Base-by-base conservation (phyloP, 1,140 invertebrate genomes). In the Teleogryllus occipitalis region DNA sequence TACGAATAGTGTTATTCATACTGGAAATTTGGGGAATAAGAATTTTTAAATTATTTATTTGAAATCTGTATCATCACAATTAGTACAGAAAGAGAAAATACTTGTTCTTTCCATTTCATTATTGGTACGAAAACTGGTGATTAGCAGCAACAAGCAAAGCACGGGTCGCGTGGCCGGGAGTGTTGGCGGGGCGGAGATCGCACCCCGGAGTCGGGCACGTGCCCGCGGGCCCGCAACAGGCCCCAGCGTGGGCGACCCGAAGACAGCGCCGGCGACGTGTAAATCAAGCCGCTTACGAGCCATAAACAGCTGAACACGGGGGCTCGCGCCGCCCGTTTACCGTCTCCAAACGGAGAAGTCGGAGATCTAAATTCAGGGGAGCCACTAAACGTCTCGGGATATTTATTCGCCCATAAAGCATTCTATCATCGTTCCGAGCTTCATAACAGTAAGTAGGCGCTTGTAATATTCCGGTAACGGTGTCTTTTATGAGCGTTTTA, bases 401-500 rank as follows among this genome's bases (percentile, higher is more conserved):
- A 65, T 65, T 65, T 65, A 65, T 65, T 65, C 54, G 54, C 54
- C 54, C 54, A 65, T 65, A 65, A 65, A 65, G 54, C 54, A 65
- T 65, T 65, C 54, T 65, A 65, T 65, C 54, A 65, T 65, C 54
- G 54, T 65, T 65, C 54, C 54, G 54, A 10, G 54, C 54, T 65
- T 65, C 54, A 65, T 65, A 65, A 65, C 54, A 65, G 54, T 65
- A 65, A 65, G 54, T 65, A 65, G 54, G 54, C 18, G 54, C 54
- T 65, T 65, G 54, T 65, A 65, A 65, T 65, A 65, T 65, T 65
- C 54, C 54, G 54, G 54, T 65, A 65, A 65, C 54, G 54, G 54
- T 65, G 54, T 65, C 54, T 65, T 65, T 65, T 65, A 65, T 65
- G 54, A 65, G 54, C 54, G 54, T 65, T 65, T 65, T 65, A 65